A percentile compares a stretch with the other conserved stretches of the same genome.
Evolutionary conservation across 2,888 invertebrate genomes (phyloP).

Genomic region (Megaustenia siamemsis): DNA sequence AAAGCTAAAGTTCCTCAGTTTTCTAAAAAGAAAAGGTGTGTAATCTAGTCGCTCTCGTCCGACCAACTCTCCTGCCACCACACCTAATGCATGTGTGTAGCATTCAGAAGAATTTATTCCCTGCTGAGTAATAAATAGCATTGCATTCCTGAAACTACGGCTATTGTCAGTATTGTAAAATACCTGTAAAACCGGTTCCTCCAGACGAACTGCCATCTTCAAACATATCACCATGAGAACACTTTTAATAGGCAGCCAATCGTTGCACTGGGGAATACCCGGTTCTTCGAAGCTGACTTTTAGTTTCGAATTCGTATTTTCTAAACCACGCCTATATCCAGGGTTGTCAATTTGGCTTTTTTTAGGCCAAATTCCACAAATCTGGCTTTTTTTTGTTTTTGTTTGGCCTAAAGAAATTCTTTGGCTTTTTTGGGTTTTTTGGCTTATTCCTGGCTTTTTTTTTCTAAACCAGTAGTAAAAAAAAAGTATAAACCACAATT

Average conservation of each 20-base stretch:
- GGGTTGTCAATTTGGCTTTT: too few relatives aligned
- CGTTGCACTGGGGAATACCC: slow-evolving; percentile 34
- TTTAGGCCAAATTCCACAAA: too few relatives aligned
- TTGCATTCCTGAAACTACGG: slow-evolving; percentile 52
- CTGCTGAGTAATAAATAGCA: slow-evolving; percentile 56
- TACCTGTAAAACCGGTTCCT: slow-evolving; percentile 61
- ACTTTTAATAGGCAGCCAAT: slow-evolving; percentile 58
- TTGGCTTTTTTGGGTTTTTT: too few relatives aligned
- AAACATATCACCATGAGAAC: slow-evolving; percentile 57
- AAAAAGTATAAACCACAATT: too few relatives aligned
- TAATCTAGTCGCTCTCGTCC: background rate
- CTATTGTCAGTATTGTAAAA: slow-evolving; percentile 30
- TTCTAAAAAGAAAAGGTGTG: background rate
- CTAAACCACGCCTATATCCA: too few relatives aligned
- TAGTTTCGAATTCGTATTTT: background rate
- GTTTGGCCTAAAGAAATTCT: too few relatives aligned
- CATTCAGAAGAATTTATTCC: slow-evolving; percentile 45
- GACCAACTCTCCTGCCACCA: slow-evolving; percentile 55
- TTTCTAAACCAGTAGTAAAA: too few relatives aligned
- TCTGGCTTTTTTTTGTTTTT: too few relatives aligned
- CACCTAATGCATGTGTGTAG: slow-evolving; percentile 55
- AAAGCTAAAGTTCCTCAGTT: background rate
- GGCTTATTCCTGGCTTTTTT: too few relatives aligned
- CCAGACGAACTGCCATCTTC: slow-evolving; percentile 56
- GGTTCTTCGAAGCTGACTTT: background rate